These are phyloP conservation scores for Girardia tigrina DNA, from an alignment of 2,888 invertebrate species.

Conservation along the genomic window DNA sequence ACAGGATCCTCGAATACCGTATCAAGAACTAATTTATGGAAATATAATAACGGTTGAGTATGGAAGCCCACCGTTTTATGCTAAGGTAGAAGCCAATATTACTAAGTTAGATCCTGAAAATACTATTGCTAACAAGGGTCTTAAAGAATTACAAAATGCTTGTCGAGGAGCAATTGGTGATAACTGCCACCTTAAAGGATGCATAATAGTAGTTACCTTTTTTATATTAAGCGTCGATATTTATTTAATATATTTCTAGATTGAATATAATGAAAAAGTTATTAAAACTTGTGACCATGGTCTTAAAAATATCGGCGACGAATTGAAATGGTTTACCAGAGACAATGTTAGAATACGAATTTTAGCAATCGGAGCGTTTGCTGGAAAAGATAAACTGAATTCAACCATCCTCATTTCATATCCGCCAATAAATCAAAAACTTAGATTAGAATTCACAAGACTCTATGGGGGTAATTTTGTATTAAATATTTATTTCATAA, in stretches of 20 bases:
- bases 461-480: neutral
- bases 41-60: neutral
- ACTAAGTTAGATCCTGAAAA: neutral
- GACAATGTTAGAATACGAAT: constrained; percentile 4
- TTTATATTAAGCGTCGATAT: neutral
- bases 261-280: neutral
- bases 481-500: neutral
- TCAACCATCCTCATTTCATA: neutral
- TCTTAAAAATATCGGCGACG: neutral
- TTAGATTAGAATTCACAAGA: neutral
- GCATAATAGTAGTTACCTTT: neutral
- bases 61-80: neutral
- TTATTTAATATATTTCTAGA: neutral
- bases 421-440: neutral
- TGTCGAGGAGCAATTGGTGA: neutral
- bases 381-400: neutral
- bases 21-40: constrained; percentile 6
- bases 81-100: neutral
- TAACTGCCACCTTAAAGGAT: neutral
- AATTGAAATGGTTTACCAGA: neutral
- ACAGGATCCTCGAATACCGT: neutral
- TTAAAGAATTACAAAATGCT: neutral
- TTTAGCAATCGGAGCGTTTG: neutral
- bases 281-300: neutral
- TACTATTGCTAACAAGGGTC: neutral